Evolutionary conservation across 1,140 invertebrate genomes (phyloP).

Genomic region (Hestina assimilis): DNA sequence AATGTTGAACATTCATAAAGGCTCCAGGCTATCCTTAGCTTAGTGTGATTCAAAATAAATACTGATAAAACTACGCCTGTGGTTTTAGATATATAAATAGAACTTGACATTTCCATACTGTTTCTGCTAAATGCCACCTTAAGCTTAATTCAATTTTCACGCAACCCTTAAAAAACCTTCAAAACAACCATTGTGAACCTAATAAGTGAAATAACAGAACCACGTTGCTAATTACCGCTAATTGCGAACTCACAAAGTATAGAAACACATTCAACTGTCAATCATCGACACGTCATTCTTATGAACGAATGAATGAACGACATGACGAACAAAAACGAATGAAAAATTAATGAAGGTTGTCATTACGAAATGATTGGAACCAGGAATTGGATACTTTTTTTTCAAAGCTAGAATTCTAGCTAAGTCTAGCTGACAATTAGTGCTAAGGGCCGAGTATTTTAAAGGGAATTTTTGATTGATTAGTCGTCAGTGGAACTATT

Average conservation of each 20-base stretch:
- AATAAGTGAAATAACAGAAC: background rate
- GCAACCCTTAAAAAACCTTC: background rate
- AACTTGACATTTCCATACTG: too few relatives aligned
- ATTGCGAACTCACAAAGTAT: background rate
- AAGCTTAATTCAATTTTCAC: too few relatives aligned
- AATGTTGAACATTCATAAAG: too few relatives aligned
- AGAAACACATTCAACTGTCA: constrained; percentile 15
- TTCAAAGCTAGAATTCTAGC: constrained; percentile 5
- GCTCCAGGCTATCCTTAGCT: too few relatives aligned
- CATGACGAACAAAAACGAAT: constrained; percentile 8
- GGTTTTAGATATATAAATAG: too few relatives aligned
- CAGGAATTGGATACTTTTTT: constrained; percentile 12
- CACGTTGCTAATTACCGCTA: constrained; percentile 7
- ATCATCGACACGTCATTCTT: constrained; percentile 2
- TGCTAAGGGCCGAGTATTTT: background rate
- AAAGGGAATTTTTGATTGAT: constrained; percentile 13
- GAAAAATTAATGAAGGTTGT: constrained; percentile 5
- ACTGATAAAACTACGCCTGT: too few relatives aligned
- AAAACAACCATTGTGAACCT: background rate
- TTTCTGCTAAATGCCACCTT: too few relatives aligned
- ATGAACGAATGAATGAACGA: constrained; percentile 8
- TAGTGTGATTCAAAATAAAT: too few relatives aligned
- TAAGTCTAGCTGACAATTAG: constrained; percentile 4
- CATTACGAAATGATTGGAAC: constrained; percentile 1
- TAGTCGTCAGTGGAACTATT: background rate